Evolutionary conservation across 2,797 vertebrate species (phyloP), one percentile per base, ranked within the genome.

Genomic region (Steatocranus sp.): DNA sequence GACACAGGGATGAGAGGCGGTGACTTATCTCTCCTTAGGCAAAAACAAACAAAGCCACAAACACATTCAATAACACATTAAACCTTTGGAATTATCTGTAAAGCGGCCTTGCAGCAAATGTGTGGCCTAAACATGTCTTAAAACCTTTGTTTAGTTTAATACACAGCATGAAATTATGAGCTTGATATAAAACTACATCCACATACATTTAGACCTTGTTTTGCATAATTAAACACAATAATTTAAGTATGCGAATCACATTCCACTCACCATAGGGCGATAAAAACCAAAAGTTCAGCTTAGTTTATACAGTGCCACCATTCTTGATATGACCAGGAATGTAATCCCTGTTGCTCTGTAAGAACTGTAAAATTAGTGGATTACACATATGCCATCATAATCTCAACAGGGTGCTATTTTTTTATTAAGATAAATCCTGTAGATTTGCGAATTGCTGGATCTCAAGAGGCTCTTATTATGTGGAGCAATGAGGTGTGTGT

Each of bases 401-500:
- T 73, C 25, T 48, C 2, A 73, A 49, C 68, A 49, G 10, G 43
- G 17, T 32, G 10, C 25, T 32, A 73, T 73, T 73, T 68, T 73
- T 73, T 73, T 49, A 73, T 88, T 86, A 75, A 79, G 85, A 81
- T 79, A 80, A 90, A 91, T 61, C 49, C 36, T 75, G 80, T 53
- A 56, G 50, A 90, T 90, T 86, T 86, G 79, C 66, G 41, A 88
- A 88, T 83, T 36, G 77, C 58, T 78, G 75, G 83, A 74, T 82
- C 78, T 86, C 58, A 74, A 58, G 75, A 73, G 81, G 84, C 79
- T 85, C 86, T 90, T 83, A 84, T 85, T 86, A 81, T 81, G 79
- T 32, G 78, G 88, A 83, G 93, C 88, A 90, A 91, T 87, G 91
- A 93, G 86, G 89, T 91, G 90, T 92, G 90, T 91, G 91, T 92